Percentiles rank a stretch among this genome's conserved stretches.
Conservation (phyloP, 2,113 vertebrate species). For the Lasiurus cinereus region DNA sequence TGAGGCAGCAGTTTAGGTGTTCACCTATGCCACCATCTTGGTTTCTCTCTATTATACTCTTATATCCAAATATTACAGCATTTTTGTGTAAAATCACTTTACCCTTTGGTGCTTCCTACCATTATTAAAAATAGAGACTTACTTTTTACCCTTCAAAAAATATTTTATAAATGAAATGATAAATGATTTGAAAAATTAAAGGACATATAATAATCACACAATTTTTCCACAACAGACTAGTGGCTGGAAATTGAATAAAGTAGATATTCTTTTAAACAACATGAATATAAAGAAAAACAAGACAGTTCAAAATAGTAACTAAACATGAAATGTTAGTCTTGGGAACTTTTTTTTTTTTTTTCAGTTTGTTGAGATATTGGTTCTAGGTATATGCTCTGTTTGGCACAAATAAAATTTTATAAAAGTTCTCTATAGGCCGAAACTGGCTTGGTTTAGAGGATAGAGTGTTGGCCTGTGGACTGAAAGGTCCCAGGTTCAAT, state of each 20-base stretch:
- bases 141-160: constrained; percentile 6
- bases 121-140: constrained; percentile 40
- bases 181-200: constrained; percentile 50
- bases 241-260: neutral
- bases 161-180: constrained; percentile 37
- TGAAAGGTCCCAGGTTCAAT: too few species aligned
- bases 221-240: constrained; percentile 9
- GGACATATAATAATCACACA: neutral
- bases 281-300: constrained; percentile 29
- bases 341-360: neutral
- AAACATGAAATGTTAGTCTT: neutral
- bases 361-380: neutral
- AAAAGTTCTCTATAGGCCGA: neutral
- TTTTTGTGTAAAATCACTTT: constrained; percentile 4
- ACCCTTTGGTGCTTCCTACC: constrained; percentile 5
- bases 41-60: neutral
- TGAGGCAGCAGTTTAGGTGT: too few species aligned
- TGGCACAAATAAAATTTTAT: neutral
- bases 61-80: neutral
- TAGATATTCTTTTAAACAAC: constrained; percentile 34
- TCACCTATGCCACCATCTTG: too few species aligned
- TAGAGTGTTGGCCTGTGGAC: too few species aligned
- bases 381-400: neutral
- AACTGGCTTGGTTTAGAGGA: too few species aligned
- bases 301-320: neutral